These are phyloP conservation scores for Tenthredo livida DNA, from an alignment of 2,888 invertebrate genomes.

Conservation along the genomic window DNA sequence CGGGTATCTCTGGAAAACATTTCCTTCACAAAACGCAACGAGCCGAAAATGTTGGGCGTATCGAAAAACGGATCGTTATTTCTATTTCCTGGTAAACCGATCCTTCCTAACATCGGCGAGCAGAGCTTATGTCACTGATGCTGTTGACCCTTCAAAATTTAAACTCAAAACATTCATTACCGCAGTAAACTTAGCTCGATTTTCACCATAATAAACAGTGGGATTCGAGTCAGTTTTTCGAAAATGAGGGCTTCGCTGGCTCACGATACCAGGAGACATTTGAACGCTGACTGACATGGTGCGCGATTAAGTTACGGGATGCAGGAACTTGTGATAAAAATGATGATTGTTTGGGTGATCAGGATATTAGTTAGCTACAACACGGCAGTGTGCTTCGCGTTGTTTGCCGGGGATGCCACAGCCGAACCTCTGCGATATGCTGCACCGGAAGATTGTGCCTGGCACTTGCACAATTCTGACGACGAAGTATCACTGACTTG, in stretches of 20 bases:
- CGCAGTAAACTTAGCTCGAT: conserved; percentile 33
- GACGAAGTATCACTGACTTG: conserved; percentile 91
- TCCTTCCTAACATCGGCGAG: background rate
- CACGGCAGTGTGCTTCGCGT: conserved; percentile 49
- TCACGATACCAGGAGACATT: background rate
- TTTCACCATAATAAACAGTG: conserved; percentile 2
- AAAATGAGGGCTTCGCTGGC: background rate
- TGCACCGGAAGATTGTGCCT: conserved; percentile 91
- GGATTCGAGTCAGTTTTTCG: conserved; percentile 32
- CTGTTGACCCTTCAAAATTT: background rate
- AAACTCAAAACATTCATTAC: background rate
- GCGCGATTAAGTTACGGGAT: conserved; percentile 23
- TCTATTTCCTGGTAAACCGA: conserved; percentile 18
- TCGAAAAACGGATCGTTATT: conserved; percentile 44
- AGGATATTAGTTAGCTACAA: conserved; percentile 50
- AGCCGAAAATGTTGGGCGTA: conserved; percentile 43
- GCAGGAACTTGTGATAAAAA: conserved; percentile 43
- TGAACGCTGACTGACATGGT: background rate
- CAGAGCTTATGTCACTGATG: background rate
- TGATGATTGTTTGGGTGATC: conserved; percentile 48
- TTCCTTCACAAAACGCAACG: background rate
- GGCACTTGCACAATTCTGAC: conserved; percentile 82
- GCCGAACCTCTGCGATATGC: conserved; percentile 82
- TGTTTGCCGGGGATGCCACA: conserved; percentile 62
- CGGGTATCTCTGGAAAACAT: conserved; percentile 37